These are phyloP conservation scores for Pseudotriccus pelzelni DNA, from an alignment of 2,797 vertebrate species.

Conservation along the genomic window DNA sequence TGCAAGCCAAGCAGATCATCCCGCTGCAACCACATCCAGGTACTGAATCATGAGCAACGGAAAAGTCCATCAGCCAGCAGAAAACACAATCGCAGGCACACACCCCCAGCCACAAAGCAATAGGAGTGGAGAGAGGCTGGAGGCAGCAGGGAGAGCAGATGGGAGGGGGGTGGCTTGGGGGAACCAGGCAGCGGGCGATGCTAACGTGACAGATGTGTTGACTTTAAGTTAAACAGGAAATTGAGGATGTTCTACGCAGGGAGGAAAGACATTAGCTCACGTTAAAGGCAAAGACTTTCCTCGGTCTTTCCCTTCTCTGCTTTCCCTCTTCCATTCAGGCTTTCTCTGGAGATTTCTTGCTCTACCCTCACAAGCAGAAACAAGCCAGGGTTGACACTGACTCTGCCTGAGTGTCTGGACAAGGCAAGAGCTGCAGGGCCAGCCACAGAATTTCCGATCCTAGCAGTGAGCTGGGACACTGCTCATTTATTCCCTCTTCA, in stretches of 20 bases:
- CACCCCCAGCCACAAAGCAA: not conserved
- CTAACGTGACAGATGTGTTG: conserved; percentile 67
- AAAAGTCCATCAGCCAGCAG: conserved; percentile 66
- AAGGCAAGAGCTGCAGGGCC: not conserved
- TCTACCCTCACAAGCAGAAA: not conserved
- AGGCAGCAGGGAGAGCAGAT: conserved; percentile 55
- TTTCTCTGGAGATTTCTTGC: not conserved
- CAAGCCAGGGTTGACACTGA: not conserved
- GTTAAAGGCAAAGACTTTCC: conserved; percentile 21
- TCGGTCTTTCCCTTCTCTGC: not conserved
- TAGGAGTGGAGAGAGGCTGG: not conserved
- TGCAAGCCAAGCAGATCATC: conserved; percentile 78
- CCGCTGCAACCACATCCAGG: conserved; percentile 43
- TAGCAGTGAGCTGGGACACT: not conserved
- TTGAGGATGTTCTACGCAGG: conserved; percentile 29
- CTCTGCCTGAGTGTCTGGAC: not conserved
- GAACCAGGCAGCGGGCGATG: conserved; percentile 46
- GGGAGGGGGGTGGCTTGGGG: conserved; percentile 64
- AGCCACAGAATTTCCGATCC: not conserved
- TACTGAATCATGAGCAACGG: conserved; percentile 37
- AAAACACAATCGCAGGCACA: not conserved
- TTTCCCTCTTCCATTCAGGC: not conserved
- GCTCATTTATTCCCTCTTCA: not conserved
- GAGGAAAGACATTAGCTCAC: conserved; percentile 2
- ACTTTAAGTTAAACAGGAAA: conserved; percentile 63